Evolutionary conservation across 2,888 invertebrate genomes (phyloP), one percentile per base, ranked within the genome.

Genomic region (Lottia scabra): DNA sequence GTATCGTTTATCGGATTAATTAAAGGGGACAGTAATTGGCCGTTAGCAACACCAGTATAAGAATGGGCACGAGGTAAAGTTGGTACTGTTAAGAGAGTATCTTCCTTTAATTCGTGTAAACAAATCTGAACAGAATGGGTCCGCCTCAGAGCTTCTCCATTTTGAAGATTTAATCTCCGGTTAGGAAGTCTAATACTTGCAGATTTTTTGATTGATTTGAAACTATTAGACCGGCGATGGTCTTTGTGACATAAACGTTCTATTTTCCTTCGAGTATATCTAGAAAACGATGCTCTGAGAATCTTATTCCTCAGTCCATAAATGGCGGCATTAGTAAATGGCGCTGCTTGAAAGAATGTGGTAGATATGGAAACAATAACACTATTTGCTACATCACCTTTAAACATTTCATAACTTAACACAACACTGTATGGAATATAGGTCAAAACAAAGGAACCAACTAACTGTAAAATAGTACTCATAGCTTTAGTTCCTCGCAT

Each of bases 291-390:
- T 43, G 80, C 77, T 15, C 86, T 75, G 45, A 86, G 75, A 65
- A 84, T 81, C 71, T 84, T 84, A 70, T 86, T 86, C 62, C 85
- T 72, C 56, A 86, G 74, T 62, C 86, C 86, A 71, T 86, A 85
- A 10, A 86, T 80, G 26, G 83, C 81, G n/a, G 83, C 84, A 70
- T 85, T 82, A 13, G 82, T 83, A 62, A 85, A 79, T 0, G 85
- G 85, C 4, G 85, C 84, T 15, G 84, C 83, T 46, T 82, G 81
- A 70, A 83, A 83, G 64, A 86, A 67, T 56, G 83, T 83, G 10
- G 83, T 81, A 65, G 84, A 81, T 63, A 83, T 80, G 46, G 83
- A 78, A 63, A 81, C 78, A 5, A 83, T 68, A 4, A 81, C 75
- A 26, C 76, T 71, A 56, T 81, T 78, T 8, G 82, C 74, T 15